A percentile compares a stretch with the other conserved stretches of the same genome.
These are phyloP conservation scores for Clunio marinus DNA, from an alignment of 2,888 invertebrate species.

Conservation along the genomic window DNA sequence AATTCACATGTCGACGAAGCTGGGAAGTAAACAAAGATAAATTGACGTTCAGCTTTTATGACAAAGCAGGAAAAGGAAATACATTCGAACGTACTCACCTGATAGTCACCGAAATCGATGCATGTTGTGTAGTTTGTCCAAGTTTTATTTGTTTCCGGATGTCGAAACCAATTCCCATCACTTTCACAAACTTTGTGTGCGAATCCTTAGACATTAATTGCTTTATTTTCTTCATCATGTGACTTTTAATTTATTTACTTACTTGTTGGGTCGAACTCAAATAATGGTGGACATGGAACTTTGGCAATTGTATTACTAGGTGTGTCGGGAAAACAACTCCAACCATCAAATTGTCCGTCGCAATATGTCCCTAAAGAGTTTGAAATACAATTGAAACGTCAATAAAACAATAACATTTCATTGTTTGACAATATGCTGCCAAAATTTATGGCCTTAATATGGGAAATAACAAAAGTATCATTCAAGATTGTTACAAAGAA, in stretches of 20 bases:
- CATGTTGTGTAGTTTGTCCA: conserved; percentile 94
- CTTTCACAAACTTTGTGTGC: conserved; percentile 77
- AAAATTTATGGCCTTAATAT: background rate
- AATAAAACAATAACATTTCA: background rate
- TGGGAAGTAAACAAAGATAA: conserved; percentile 47
- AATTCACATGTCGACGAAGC: conserved; percentile 67
- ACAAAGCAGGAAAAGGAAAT: conserved; percentile 30
- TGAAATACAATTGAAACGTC: conserved; percentile 15
- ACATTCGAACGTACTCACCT: conserved; percentile 53
- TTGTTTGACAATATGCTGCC: too few species aligned
- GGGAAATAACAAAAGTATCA: too few species aligned
- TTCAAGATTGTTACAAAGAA: too few species aligned
- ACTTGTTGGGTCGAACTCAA: conserved; percentile 18
- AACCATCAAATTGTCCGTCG: conserved; percentile 72
- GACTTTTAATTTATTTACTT: background rate
- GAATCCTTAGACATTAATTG: conserved; percentile 54
- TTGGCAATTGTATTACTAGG: conserved; percentile 47
- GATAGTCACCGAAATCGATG: conserved; percentile 65
- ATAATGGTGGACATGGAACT: conserved; percentile 42
- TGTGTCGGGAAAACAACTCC: conserved; percentile 77
- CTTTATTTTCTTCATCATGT: background rate
- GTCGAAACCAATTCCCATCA: conserved; percentile 79
- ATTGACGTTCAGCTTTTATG: conserved; percentile 46
- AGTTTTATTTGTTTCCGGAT: conserved; percentile 67
- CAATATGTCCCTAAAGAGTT: conserved; percentile 58